Base-by-base conservation (phyloP, 1,140 invertebrate species). In the Anastrepha obliqua region DNA sequence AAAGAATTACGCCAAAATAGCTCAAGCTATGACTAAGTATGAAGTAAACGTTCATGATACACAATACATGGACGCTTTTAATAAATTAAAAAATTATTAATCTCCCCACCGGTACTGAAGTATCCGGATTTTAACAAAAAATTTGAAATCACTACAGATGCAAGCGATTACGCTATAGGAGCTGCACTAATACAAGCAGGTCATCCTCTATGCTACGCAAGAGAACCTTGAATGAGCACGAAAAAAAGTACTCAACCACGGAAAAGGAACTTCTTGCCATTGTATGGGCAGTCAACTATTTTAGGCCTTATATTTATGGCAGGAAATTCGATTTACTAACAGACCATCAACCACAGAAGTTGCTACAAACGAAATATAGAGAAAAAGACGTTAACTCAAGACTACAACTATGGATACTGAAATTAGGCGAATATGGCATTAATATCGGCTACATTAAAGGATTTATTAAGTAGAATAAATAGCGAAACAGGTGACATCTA, bases 201-300 rank as follows among this genome's bases (percentile, higher is more conserved):
- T 1, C 74, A 81, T 51, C 74, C 44, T 29, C 2, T 81, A 29
- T 86, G 90, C 7, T 94, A 92, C 89, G 91, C 92, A 0, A 93
- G 91, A 86, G 93, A 62, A 91, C 90, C 13, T 87, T 94, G 55
- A 94, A 93, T 88, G 88, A 90, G 55, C 90, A 92, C 4, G 93
- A 29, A 94, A 89, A 42, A 86, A 93, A 93, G 88, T 94, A 93
- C 89, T 91, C 86, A 87, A 91, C 89, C 17, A 62, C 13, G 4
- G 17, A 29, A 29, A 29, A 29, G 29, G 29, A 29, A 29, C 29
- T 29, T 29, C 29, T 29, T 29, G 29, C 29, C 29, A 29, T 29
- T 29, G 29, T 29, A 29, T 29, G 29, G 29, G 29, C 29, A 29
- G 29, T n/a, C 4, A 39, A 74, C 9, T 74, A 74, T 74, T 74